Evolutionary conservation across 23 tunicate genomes (phyloP), one percentile per base, ranked within the genome.

Genomic region (Phallusia fumigata): DNA sequence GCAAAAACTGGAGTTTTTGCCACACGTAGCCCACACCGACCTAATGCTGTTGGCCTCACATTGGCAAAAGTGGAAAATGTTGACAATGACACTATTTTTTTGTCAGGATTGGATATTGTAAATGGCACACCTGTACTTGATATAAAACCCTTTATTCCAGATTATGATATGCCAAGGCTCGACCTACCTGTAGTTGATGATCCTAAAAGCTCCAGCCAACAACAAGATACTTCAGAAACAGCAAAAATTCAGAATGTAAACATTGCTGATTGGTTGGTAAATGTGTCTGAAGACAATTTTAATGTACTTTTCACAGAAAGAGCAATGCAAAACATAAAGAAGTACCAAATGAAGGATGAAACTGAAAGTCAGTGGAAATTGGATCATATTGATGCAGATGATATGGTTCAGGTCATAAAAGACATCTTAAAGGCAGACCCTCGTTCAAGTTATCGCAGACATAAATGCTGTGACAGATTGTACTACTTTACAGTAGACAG

Each of bases 121-220:
- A 82, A 92, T 86, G 99, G 86, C 13, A 97, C 99, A 15, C 99
- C 99, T 78, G 79, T 97, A 31, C 30, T 97, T 32, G 99, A 97
- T 73, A 86, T 97, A n/a, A 97, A 97, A 73, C 99, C 99, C 22
- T 97, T 85, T 47, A 97, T 97, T 74, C 82, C 94, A 5, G 35
- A 51, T 13, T 97, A 92, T 80, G 99, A 97, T 73, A 30, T 6
- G 12, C 97, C 97, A 8, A 10, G 69, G 3, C 69, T 58, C 3
- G 69, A 13, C 13, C 28, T 58, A 16, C 16, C 69, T 58, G 28
- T 24, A 21, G 13, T 58, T 58, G 69, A 58, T 58, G 16, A 58
- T 6, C 28, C 69, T 6, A 58, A 21, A 22, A 22, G 28, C 28
- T 58, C 69, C 8, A 13, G 16, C 16, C 26, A 58, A 21, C 28